Evolutionary conservation across 2,888 invertebrate genomes (phyloP).

Genomic region (Microchrysa polita): DNA sequence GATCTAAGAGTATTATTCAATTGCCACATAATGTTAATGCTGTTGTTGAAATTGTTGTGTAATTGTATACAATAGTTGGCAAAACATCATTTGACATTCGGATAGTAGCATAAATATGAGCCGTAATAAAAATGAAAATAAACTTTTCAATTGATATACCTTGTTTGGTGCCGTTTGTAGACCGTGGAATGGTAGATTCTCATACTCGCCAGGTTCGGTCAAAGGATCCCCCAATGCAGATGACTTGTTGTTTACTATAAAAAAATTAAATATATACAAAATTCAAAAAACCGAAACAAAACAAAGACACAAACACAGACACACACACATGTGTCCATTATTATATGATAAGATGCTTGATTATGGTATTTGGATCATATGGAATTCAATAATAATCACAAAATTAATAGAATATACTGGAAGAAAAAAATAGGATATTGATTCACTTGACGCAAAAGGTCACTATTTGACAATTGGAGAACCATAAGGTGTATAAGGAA

Average conservation of each 20-base stretch:
- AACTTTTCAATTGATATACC: constrained; percentile 67
- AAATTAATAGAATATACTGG: no score
- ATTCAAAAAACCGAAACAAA: constrained; percentile 44
- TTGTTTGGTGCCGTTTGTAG: constrained; percentile 93
- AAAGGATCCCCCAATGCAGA: constrained; percentile 72
- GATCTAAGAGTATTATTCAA: constrained; percentile 3
- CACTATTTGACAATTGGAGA: no score
- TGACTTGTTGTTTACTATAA: constrained; percentile 64
- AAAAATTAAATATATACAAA: constrained; percentile 48
- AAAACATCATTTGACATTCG: constrained; percentile 46
- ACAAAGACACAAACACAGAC: background rate
- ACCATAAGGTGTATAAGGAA: no score
- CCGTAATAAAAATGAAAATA: constrained; percentile 43
- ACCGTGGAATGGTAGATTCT: constrained; percentile 95
- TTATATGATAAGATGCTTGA: no score
- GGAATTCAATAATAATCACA: no score
- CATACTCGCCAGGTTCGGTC: constrained; percentile 88
- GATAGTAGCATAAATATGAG: constrained; percentile 44
- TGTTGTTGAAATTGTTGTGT: constrained; percentile 14
- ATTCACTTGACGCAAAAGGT: no score
- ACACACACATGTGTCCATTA: background rate
- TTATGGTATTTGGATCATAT: no score
- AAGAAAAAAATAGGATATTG: no score
- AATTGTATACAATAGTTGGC: constrained; percentile 39
- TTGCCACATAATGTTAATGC: constrained; percentile 29